Conservation (phyloP, 2,888 invertebrate species). For the Phoronis australis region DNA sequence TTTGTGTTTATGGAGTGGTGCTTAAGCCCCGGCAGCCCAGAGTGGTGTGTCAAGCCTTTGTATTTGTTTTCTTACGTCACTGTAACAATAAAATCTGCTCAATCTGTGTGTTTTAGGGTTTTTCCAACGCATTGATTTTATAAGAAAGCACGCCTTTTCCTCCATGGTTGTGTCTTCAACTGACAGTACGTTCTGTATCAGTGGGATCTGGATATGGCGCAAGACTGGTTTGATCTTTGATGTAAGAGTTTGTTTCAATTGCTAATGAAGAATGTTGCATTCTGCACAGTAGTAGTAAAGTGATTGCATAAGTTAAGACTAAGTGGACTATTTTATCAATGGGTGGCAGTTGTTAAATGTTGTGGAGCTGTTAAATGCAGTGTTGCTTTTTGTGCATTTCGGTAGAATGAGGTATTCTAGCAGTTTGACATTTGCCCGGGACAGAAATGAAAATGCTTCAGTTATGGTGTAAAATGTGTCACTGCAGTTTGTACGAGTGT, state of each 20-base stretch:
- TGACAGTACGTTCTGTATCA: slow-evolving; percentile 87
- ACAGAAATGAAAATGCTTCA: not conserved
- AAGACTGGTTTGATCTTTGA: slow-evolving; percentile 88
- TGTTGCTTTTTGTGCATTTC: no score
- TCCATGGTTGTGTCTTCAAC: slow-evolving; percentile 89
- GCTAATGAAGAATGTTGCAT: no score
- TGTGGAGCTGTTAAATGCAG: not conserved
- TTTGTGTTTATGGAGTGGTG: not conserved
- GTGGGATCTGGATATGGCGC: slow-evolving; percentile 97
- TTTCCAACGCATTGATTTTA: slow-evolving; percentile 96
- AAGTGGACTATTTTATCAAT: no score
- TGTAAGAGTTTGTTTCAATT: slow-evolving; percentile 51
- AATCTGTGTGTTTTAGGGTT: slow-evolving; percentile 64
- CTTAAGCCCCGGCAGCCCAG: not conserved
- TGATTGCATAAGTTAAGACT: no score
- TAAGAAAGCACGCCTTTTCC: slow-evolving; percentile 94
- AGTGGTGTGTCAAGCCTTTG: no score
- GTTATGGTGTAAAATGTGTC: not conserved
- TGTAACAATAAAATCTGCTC: no score
- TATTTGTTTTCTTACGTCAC: no score
- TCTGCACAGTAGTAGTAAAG: no score
- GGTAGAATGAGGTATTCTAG: no score
- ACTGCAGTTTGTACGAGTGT: not conserved
- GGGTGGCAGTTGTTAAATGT: not conserved
- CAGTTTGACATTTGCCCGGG: no score